Conservation (phyloP, 2,797 vertebrate genomes). For the Hylomyscus alleni region DNA sequence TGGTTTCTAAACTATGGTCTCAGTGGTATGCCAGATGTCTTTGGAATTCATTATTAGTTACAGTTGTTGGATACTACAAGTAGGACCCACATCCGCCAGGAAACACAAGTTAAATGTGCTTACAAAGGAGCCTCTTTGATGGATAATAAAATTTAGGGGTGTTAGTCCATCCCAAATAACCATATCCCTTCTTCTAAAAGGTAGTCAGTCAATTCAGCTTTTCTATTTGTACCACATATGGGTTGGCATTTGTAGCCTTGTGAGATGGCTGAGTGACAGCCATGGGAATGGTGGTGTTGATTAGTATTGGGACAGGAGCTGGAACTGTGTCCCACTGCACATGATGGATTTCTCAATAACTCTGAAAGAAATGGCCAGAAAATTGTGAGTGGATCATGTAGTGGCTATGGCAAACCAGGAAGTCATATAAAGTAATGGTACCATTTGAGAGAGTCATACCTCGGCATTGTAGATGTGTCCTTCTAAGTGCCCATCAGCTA, state of each 20-base stretch:
- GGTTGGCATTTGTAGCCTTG: neutral
- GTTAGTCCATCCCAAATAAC: neutral
- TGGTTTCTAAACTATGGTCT: neutral
- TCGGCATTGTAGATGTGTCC: neutral
- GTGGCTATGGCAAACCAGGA: neutral
- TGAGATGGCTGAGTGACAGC: neutral
- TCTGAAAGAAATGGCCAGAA: neutral
- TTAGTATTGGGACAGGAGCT: neutral
- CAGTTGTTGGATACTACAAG: neutral
- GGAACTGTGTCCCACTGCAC: neutral
- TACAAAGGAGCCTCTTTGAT: neutral
- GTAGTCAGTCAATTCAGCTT: neutral
- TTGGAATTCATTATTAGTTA: constrained; percentile 4
- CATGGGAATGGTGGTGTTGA: neutral
- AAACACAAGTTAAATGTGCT: neutral
- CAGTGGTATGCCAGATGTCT: neutral
- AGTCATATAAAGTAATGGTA: neutral
- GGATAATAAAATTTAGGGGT: neutral
- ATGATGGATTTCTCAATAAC: neutral
- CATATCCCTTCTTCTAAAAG: neutral
- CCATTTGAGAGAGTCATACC: neutral
- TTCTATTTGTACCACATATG: neutral
- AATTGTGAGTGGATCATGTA: neutral
- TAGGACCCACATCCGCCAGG: neutral
- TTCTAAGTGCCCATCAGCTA: neutral